Evolutionary conservation across 2,888 invertebrate species (phyloP), one percentile per base, ranked within the genome.

Genomic region (Leucoptera coffeella): DNA sequence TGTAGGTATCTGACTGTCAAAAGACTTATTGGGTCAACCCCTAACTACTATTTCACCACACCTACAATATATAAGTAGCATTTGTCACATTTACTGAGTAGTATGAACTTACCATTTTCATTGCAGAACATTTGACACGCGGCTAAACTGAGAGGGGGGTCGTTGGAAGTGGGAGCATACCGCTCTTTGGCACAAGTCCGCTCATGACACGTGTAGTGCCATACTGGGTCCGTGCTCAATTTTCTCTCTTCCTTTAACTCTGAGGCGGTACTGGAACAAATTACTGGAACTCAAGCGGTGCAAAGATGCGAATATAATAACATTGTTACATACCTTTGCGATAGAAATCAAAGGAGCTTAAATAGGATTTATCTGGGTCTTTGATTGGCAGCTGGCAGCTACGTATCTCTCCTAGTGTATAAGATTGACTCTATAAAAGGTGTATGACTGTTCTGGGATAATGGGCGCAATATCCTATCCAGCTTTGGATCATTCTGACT

Each of bases 121-220:
- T 73, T 72, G 40, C 81, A 81, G 43, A 76, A 75, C 50, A 81
- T 54, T 42, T 78, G 77, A 50, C 82, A 82, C 14, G 77, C 76
- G 33, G 74, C 61, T 31, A 81, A 45, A 37, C 74, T 71, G 15
- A 77, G 49, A 0, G 72, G 67, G 0, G 46, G 54, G 1, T 55
- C 58, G 1, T 36, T 35, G 32, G 42, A 42, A 15, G 41, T 35
- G 0, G 47, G 45, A 9, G 55, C 48, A 15, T 51, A 42, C 13
- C 47, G 45, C 1, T 38, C 38, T 42, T 79, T 79, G 32, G 64
- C 47, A 35, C 79, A 79, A 24, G 48, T 56, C n/a, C 57, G 57
- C n/a, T 61, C 41, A 10, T 61, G 50, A 42, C 78, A 79, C 23
- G 59, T 48, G 73, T 75, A 79, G 26, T 61, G 47, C 78, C 78